Conservation (phyloP, 2,113 vertebrate genomes). For the Agapornis roseicollis region DNA sequence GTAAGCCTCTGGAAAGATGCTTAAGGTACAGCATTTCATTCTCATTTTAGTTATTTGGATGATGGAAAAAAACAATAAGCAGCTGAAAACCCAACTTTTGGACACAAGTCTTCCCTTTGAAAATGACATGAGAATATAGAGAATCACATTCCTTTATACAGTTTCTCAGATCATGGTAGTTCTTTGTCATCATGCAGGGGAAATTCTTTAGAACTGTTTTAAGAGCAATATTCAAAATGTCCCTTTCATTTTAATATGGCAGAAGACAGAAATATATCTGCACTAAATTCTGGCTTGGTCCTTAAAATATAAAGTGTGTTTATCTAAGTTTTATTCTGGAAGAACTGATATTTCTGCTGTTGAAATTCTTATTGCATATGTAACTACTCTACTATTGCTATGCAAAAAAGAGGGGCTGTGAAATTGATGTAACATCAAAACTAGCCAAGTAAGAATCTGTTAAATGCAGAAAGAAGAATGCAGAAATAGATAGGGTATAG, state of each 20-base stretch:
- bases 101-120: background rate
- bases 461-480: background rate
- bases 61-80: background rate
- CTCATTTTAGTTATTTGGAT: background rate
- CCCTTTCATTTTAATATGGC: background rate
- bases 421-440: background rate
- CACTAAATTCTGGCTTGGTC: background rate
- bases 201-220: background rate
- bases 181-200: background rate
- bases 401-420: background rate
- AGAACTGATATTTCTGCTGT: background rate
- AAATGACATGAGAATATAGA: background rate
- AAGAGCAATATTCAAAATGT: background rate
- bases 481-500: background rate
- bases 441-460: background rate
- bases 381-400: background rate
- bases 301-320: background rate
- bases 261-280: background rate
- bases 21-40: background rate
- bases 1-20: background rate
- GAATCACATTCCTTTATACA: background rate
- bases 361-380: background rate
- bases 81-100: background rate
- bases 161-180: background rate
- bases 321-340: background rate